phyloP scores from a whole-genome alignment of 1,140 invertebrate genomes.

The Nasonia giraulti region DNA sequence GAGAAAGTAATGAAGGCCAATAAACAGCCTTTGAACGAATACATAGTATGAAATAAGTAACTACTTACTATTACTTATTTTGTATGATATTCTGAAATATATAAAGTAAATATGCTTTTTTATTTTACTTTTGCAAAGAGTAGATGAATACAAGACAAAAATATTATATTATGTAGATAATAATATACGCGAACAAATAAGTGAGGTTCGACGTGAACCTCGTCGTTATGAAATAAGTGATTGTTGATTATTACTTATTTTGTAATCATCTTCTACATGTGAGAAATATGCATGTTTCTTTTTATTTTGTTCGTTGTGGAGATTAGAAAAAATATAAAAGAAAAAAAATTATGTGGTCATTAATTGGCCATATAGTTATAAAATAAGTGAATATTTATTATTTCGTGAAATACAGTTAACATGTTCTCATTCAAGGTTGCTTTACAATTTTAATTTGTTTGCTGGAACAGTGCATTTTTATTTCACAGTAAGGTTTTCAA shows the following conservation, averaged over 20 bases:
- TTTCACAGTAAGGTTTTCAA: neutral
- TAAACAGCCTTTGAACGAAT: neutral
- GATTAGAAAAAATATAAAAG: slow-evolving; percentile 14
- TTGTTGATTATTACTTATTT: neutral
- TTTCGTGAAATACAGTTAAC: slow-evolving; percentile 54
- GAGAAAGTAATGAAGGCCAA: slow-evolving; percentile 25
- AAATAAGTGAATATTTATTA: slow-evolving; percentile 60
- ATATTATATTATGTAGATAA: slow-evolving; percentile 28
- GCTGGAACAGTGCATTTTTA: slow-evolving; percentile 25
- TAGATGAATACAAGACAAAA: neutral
- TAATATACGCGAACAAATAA: slow-evolving; percentile 29
- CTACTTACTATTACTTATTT: slow-evolving; percentile 35
- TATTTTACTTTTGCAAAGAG: neutral
- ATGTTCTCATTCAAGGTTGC: slow-evolving; percentile 52
- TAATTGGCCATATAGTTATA: slow-evolving; percentile 50
- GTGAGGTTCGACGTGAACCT: neutral
- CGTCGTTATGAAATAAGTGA: slow-evolving; percentile 26
- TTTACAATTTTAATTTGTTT: slow-evolving; percentile 50
- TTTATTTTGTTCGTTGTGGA: slow-evolving; percentile 14
- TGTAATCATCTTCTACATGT: slow-evolving; percentile 20
- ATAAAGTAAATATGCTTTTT: neutral
- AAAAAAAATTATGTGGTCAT: slow-evolving; percentile 48
- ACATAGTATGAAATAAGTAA: slow-evolving; percentile 28
- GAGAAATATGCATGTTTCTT: slow-evolving; percentile 5
- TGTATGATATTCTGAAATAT: slow-evolving; percentile 10